Percentiles rank a stretch among this genome's conserved stretches.
Evolutionary conservation across 2,888 invertebrate species (phyloP).

Genomic region (Epinotia ramella): DNA sequence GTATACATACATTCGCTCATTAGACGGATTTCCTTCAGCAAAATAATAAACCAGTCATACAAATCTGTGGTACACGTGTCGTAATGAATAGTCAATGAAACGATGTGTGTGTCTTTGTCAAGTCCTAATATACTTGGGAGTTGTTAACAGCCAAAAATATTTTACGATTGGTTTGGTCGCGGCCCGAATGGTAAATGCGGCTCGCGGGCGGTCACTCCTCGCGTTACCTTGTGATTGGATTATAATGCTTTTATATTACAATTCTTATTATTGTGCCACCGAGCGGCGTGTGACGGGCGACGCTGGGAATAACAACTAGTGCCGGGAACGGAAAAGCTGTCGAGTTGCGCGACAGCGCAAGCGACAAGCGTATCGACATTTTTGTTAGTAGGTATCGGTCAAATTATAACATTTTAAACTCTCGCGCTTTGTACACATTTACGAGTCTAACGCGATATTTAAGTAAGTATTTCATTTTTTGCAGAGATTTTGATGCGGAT

Average conservation of each 20-base stretch:
- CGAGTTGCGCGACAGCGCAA: constrained; percentile 50
- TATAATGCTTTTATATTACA: constrained; percentile 84
- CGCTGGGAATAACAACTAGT: constrained; percentile 77
- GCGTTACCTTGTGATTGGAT: constrained; percentile 80
- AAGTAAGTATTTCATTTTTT: too few species aligned
- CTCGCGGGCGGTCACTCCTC: constrained; percentile 80
- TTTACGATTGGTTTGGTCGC: constrained; percentile 73
- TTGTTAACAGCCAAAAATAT: constrained; percentile 70
- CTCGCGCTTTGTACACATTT: too few species aligned
- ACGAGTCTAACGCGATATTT: too few species aligned
- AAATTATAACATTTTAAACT: neutral
- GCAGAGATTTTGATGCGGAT: too few species aligned
- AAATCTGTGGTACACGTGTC: constrained; percentile 19
- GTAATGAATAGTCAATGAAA: constrained; percentile 47
- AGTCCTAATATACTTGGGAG: constrained; percentile 71
- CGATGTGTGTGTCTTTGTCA: constrained; percentile 63
- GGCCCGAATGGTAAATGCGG: constrained; percentile 75
- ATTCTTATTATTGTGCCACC: constrained; percentile 82
- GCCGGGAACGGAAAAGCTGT: constrained; percentile 59
- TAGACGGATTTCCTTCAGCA: constrained; percentile 60
- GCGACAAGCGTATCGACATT: constrained; percentile 3
- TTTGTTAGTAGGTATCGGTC: constrained; percentile 9
- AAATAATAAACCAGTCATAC: constrained; percentile 33
- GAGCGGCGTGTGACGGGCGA: constrained; percentile 74
- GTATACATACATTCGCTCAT: constrained; percentile 58